Conservation (phyloP, 2,888 invertebrate species). For the Alloplasta piceator region DNA sequence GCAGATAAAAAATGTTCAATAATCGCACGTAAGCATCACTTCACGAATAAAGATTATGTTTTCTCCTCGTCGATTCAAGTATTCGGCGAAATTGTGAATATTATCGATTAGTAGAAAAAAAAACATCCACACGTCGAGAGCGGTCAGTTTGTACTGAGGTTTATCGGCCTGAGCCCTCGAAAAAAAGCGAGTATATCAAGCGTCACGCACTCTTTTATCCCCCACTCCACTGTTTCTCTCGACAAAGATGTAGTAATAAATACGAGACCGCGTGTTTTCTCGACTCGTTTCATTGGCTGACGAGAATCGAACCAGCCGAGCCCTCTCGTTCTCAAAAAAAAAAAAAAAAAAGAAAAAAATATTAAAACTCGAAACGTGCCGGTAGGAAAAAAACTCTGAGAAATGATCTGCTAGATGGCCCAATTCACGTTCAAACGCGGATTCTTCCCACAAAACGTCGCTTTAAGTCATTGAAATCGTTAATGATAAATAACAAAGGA, state of each 20-base stretch:
- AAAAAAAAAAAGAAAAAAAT: conserved; percentile 10
- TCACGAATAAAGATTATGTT: background rate
- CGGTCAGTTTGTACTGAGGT: conserved; percentile 56
- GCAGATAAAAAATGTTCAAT: background rate
- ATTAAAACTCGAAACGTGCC: background rate
- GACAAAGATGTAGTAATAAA: conserved; percentile 29
- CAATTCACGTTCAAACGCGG: conserved; percentile 11
- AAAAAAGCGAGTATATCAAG: background rate
- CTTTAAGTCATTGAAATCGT: background rate
- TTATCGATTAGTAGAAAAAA: background rate
- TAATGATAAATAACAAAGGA: no score
- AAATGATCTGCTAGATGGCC: conserved; percentile 21
- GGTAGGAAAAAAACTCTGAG: background rate
- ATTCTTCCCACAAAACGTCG: background rate
- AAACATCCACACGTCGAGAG: conserved; percentile 41
- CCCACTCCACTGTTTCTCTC: background rate
- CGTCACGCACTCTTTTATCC: background rate
- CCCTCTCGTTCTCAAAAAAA: conserved; percentile 27
- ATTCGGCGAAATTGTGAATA: no score
- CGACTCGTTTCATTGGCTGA: conserved; percentile 49
- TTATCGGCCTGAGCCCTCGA: conserved; percentile 10
- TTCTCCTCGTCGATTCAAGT: no score
- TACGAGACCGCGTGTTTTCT: conserved; percentile 50
- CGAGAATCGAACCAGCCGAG: conserved; percentile 54
- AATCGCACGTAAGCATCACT: background rate